phyloP scores from a whole-genome alignment of 2,113 vertebrate species.

The Isurus oxyrinchus region DNA sequence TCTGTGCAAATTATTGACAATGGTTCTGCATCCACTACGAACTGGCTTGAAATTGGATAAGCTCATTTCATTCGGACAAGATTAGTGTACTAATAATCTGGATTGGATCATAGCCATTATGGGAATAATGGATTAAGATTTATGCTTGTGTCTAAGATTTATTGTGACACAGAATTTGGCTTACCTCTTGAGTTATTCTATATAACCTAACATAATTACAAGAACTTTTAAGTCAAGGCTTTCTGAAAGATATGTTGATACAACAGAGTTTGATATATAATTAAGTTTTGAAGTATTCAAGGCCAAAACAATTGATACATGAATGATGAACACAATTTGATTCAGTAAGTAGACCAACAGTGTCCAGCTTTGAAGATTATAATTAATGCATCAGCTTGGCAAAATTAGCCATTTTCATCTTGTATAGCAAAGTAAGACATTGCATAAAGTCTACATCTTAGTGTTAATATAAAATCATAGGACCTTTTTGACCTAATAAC shows the following conservation, averaged over 20 bases:
- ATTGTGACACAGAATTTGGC: neutral
- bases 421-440: neutral
- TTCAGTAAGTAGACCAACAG: neutral
- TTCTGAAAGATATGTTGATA: conserved; percentile 18
- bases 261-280: neutral
- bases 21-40: neutral
- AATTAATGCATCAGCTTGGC: neutral
- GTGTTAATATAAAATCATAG: neutral
- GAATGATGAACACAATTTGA: neutral
- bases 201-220: neutral
- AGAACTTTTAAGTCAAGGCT: neutral
- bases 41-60: neutral
- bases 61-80: neutral
- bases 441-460: neutral
- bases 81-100: neutral
- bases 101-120: neutral
- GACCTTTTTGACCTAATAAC: neutral
- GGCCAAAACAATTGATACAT: neutral
- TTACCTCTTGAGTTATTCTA: neutral
- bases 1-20: neutral
- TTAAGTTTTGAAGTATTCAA: neutral
- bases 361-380: neutral
- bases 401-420: neutral
- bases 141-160: conserved; percentile 6
- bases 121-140: conserved; percentile 30